Conservation (phyloP, 2,113 vertebrate species). For the Chaetorhynchus papuensis region DNA sequence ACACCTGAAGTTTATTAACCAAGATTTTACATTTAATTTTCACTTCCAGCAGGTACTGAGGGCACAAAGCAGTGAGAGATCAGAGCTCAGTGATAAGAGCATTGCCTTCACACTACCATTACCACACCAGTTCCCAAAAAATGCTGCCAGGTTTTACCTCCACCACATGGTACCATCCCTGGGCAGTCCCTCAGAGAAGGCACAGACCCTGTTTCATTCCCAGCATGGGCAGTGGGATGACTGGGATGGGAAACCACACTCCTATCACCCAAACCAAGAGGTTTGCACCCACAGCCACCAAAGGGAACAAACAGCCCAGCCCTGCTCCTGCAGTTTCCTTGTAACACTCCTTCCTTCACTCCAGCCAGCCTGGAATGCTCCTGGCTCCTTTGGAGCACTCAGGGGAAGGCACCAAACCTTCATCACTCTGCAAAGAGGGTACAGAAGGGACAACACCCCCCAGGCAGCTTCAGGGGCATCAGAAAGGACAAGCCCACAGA, state of each 20-base stretch:
- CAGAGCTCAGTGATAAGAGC: rapidly evolving
- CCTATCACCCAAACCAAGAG: not conserved
- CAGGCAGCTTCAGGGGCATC: not conserved
- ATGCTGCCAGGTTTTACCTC: not conserved
- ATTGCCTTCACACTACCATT: not conserved
- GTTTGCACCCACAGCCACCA: not conserved
- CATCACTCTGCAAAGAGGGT: not conserved
- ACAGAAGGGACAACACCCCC: not conserved
- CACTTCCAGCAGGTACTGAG: not conserved
- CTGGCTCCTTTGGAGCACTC: not conserved
- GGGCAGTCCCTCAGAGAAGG: not conserved
- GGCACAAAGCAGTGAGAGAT: not conserved
- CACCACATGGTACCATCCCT: not conserved
- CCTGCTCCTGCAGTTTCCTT: not conserved
- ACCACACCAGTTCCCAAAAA: not conserved
- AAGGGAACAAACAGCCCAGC: not conserved
- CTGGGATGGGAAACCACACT: not conserved
- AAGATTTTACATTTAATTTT: not conserved
- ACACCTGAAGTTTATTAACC: not conserved
- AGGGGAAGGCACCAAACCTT: not conserved
- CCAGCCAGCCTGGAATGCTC: not conserved
- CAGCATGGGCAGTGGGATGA: not conserved
- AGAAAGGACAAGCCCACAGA: not conserved
- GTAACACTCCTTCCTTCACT: not conserved
- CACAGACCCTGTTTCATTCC: not conserved